These are phyloP conservation scores for Holacanthella duospinosa DNA, from an alignment of 2,888 invertebrate genomes.

Conservation along the genomic window DNA sequence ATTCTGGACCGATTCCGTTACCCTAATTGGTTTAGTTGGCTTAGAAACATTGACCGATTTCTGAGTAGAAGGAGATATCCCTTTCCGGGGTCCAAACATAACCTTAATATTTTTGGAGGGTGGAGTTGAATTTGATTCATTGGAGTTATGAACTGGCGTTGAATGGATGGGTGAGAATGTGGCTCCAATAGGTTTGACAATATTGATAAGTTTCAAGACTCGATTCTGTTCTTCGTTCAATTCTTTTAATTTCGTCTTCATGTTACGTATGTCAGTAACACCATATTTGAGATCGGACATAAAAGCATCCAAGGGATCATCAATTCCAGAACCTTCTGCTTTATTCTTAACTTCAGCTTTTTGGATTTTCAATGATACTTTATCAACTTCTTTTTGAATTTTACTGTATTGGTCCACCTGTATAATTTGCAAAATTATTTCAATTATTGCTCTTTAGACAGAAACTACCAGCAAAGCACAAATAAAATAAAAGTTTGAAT, in stretches of 20 bases:
- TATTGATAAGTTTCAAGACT: conserved; percentile 58
- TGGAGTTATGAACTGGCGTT: neutral
- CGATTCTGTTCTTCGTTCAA: conserved; percentile 58
- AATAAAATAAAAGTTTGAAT: neutral
- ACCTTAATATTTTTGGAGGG: conserved; percentile 10
- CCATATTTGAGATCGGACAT: conserved; percentile 51
- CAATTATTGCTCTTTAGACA: neutral
- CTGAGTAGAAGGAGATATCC: neutral
- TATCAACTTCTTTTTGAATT: conserved; percentile 47
- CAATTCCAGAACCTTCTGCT: conserved; percentile 44
- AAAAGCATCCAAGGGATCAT: conserved; percentile 71
- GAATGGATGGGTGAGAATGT: neutral
- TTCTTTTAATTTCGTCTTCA: conserved; percentile 52
- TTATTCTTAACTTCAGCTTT: conserved; percentile 41
- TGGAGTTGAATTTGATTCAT: neutral
- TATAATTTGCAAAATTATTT: neutral
- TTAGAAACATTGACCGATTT: conserved; percentile 2
- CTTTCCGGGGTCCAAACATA: neutral
- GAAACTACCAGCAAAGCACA: neutral
- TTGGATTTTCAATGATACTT: conserved; percentile 50
- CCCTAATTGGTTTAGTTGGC: neutral
- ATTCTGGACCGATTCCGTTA: neutral
- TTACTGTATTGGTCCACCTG: conserved; percentile 11
- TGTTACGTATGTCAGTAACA: conserved; percentile 42
- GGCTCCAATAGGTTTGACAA: conserved; percentile 45